These are phyloP conservation scores for Pyrrhura leucotis DNA, from an alignment of 2,797 vertebrate species.

Conservation along the genomic window DNA sequence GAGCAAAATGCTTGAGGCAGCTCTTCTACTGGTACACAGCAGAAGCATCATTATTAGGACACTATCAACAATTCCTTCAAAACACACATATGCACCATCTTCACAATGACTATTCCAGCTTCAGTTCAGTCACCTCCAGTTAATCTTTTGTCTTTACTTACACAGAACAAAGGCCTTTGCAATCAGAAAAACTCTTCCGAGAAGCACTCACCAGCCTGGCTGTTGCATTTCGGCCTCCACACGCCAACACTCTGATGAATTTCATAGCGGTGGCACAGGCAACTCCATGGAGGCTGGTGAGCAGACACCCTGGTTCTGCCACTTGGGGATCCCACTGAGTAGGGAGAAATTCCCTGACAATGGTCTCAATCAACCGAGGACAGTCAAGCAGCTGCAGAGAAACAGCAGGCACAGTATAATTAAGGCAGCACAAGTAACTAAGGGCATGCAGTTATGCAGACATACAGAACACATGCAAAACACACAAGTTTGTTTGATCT, in stretches of 20 bases:
- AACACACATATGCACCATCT: neutral
- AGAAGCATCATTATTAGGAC: neutral
- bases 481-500: neutral
- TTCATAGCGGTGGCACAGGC: constrained; percentile 90
- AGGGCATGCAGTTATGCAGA: neutral
- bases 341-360: constrained; percentile 91
- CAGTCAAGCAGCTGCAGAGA: constrained; percentile 88
- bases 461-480: neutral
- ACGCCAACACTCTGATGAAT: constrained; percentile 89
- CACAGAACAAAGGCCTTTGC: neutral
- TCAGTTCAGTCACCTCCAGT: neutral
- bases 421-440: neutral
- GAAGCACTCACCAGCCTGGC: constrained; percentile 87
- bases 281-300: constrained; percentile 82
- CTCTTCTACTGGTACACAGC: neutral
- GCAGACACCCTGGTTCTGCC: constrained; percentile 37
- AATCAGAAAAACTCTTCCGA: neutral
- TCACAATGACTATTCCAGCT: neutral
- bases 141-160: neutral
- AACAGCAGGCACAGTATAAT: neutral
- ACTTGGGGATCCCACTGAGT: constrained; percentile 81
- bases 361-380: constrained; percentile 87
- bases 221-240: constrained; percentile 87
- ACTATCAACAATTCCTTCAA: neutral
- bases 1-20: neutral